Evolutionary conservation across 1,140 invertebrate species (phyloP), one percentile per base, ranked within the genome.

Genomic region (Mamestra configurata): DNA sequence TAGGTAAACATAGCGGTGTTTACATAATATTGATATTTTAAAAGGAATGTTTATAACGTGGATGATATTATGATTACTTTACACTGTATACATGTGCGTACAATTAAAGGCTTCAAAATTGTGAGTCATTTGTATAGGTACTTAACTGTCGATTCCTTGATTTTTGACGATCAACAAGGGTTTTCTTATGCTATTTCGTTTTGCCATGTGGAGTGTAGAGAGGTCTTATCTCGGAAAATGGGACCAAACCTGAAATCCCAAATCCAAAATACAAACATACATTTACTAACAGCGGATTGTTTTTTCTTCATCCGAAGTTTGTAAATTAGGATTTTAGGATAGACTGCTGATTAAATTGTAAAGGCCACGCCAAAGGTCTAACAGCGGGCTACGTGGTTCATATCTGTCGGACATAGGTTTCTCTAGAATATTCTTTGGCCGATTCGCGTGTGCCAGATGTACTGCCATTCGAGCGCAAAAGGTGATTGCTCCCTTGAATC

Each of bases 401-500:
- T 15, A 53, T 40, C 35, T 20, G 18, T 15, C 22, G 35, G 31
- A 57, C 18, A 53, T 57, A 72, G 27, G 13, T 72, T 64, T 49
- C 43, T 66, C 72, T 75, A 77, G 53, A 72, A 81, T 46, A 72
- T 72, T 81, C 66, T 51, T 53, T 72, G 31, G 57, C 55, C 40
- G 46, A 71, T 72, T 61, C 24, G 18, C 22, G 27, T 64, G 73
- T 64, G 64, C 72, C 53, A 76, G 64, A 80, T 75, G 51, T 35
- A 35, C 7, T 46, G 37, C 40, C 24, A 68, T 66, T 64, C 61
- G 49, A 51, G 43, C 77, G 70, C 35, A 49, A 68, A 46, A 73
- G 80, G 80, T 81, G 75, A 81, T 78, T 81, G 80, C 68, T 81
- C 80, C 27, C 75, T 43, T 61, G 46, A 71, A 61, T 46, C 57